These are phyloP conservation scores for Tanaodytes sp. DNA, from an alignment of 2,888 invertebrate species.

Conservation along the genomic window DNA sequence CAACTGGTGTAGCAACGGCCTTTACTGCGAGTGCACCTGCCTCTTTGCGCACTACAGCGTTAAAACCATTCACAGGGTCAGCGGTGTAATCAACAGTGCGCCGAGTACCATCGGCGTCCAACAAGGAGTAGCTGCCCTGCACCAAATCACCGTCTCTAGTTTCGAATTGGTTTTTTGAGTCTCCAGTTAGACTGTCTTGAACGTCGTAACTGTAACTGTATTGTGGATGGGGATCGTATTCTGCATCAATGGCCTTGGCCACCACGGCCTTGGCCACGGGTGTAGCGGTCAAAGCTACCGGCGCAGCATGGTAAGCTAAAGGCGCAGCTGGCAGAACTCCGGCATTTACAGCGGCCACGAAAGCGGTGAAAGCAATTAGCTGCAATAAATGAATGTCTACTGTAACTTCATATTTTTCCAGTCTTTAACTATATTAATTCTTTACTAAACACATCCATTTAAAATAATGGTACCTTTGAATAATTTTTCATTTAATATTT, in stretches of 20 bases:
- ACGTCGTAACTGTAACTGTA: constrained; percentile 60
- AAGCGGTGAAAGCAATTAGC: constrained; percentile 32
- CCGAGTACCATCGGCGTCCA: constrained; percentile 63
- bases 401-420: no score
- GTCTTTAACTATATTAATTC: no score
- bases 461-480: no score
- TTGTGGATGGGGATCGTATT: constrained; percentile 60
- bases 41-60: constrained; percentile 43
- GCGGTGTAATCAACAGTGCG: constrained; percentile 63
- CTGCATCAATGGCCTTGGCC: constrained; percentile 55
- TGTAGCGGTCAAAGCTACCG: constrained; percentile 73
- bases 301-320: constrained; percentile 40
- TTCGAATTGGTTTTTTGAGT: constrained; percentile 58
- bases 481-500: no score
- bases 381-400: no score
- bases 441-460: no score
- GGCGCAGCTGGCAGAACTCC: constrained; percentile 34
- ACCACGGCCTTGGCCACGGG: constrained; percentile 47
- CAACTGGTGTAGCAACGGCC: constrained; percentile 59
- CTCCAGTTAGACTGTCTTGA: constrained; percentile 58
- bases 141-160: constrained; percentile 62
- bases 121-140: constrained; percentile 63
- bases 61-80: constrained; percentile 57
- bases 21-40: constrained; percentile 25
- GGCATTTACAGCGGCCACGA: constrained; percentile 33